A percentile compares a stretch with the other conserved stretches of the same genome.
These are phyloP conservation scores for Meganola albula DNA, from an alignment of 2,888 invertebrate species.

Conservation along the genomic window DNA sequence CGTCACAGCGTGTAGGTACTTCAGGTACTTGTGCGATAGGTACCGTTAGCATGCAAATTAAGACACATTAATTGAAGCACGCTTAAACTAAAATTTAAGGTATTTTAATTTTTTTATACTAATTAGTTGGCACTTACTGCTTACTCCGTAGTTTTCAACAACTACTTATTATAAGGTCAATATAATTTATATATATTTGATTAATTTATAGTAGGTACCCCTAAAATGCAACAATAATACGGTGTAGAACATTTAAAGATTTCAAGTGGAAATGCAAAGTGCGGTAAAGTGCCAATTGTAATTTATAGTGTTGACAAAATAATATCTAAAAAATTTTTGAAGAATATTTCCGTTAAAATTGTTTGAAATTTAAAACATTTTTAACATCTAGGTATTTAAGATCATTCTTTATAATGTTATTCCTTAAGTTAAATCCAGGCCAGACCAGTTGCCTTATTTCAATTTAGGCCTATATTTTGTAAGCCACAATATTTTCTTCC, in stretches of 20 bases:
- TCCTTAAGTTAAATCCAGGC: too few species aligned
- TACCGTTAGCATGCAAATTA: background rate
- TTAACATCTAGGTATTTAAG: too few species aligned
- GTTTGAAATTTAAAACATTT: too few species aligned
- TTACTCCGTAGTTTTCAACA: conserved; percentile 56
- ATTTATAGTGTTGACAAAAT: conserved; percentile 45
- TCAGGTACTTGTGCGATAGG: background rate
- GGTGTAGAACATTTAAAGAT: conserved; percentile 59
- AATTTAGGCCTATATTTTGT: too few species aligned
- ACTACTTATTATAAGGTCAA: conserved; percentile 60
- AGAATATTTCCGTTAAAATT: too few species aligned
- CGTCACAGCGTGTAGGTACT: conserved; percentile 6
- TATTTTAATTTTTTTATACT: conserved; percentile 3
- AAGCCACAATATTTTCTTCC: too few species aligned
- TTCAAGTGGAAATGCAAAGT: conserved; percentile 59
- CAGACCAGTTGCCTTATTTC: conserved; percentile 26
- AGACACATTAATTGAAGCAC: background rate
- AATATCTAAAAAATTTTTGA: conserved; percentile 43
- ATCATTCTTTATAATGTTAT: too few species aligned
- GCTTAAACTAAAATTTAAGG: background rate
- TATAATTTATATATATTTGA: conserved; percentile 37
- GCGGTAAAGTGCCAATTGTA: conserved; percentile 57
- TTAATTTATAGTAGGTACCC: conserved; percentile 34
- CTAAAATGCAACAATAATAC: conserved; percentile 59
- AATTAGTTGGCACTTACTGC: conserved; percentile 37